A percentile compares a stretch with the other conserved stretches of the same genome.
These are phyloP conservation scores for Myrmecobius fasciatus DNA, from an alignment of 2,113 vertebrate species.

Conservation along the genomic window DNA sequence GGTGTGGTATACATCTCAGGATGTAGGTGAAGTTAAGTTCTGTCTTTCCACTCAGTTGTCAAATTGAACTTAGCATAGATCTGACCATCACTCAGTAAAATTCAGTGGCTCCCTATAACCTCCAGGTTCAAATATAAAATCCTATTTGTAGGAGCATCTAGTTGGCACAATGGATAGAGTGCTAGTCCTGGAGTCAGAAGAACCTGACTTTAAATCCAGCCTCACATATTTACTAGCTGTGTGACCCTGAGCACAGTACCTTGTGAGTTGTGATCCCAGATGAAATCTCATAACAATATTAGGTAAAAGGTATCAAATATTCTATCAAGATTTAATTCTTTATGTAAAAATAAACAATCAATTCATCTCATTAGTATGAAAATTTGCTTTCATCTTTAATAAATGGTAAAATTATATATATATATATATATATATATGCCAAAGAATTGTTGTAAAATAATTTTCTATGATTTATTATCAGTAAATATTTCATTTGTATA, in stretches of 20 bases:
- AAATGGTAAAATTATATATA: too few relatives aligned
- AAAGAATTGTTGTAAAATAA: too few relatives aligned
- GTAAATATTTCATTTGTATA: too few relatives aligned
- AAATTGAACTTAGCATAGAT: neutral
- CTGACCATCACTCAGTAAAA: neutral
- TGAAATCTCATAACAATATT: too few relatives aligned
- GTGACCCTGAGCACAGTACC: neutral
- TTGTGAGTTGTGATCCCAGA: too few relatives aligned
- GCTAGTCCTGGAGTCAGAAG: neutral
- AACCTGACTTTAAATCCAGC: neutral
- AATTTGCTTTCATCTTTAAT: too few relatives aligned
- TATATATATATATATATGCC: too few relatives aligned
- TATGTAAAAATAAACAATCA: too few relatives aligned
- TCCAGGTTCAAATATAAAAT: neutral
- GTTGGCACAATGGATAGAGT: neutral
- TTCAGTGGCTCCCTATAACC: neutral
- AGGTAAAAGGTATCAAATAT: too few relatives aligned
- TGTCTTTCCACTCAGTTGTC: neutral
- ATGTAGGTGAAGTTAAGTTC: neutral
- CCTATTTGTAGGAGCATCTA: neutral
- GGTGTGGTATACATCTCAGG: neutral
- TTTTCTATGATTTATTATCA: too few relatives aligned
- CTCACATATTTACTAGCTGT: neutral
- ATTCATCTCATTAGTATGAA: too few relatives aligned
- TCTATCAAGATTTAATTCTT: too few relatives aligned